Evolutionary conservation across 1,140 invertebrate genomes (phyloP).

Genomic region (Drosophila dunni): DNA sequence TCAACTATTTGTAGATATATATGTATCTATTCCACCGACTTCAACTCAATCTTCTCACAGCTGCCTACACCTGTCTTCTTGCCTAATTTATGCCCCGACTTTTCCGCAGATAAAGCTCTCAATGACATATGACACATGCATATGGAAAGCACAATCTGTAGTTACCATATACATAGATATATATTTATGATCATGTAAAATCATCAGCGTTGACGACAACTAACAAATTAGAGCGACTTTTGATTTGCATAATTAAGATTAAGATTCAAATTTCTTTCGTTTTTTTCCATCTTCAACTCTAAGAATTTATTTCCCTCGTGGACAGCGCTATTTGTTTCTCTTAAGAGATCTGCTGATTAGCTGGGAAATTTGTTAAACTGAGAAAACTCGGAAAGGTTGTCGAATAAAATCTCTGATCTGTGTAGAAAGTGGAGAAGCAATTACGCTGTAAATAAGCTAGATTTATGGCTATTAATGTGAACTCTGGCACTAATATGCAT

Average conservation of each 20-base stretch:
- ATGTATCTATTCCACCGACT: not conserved
- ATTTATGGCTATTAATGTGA: conserved; percentile 1
- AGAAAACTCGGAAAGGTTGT: not conserved
- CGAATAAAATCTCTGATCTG: conserved; percentile 2
- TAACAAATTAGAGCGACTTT: conserved; percentile 75
- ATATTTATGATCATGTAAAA: conserved; percentile 60
- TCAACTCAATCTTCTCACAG: conserved; percentile 61
- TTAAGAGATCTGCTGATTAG: conserved; percentile 23
- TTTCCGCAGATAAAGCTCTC: conserved; percentile 59
- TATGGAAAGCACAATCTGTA: conserved; percentile 17
- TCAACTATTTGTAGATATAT: not conserved
- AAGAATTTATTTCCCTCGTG: not conserved
- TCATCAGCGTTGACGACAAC: conserved; percentile 64
- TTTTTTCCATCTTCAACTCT: not conserved
- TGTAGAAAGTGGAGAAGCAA: conserved; percentile 11
- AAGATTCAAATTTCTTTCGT: conserved; percentile 31
- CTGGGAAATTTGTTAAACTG: not conserved
- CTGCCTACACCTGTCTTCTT: conserved; percentile 71
- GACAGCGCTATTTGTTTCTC: conserved; percentile 21
- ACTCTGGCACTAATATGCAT: not conserved
- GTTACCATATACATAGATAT: not conserved
- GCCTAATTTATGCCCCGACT: conserved; percentile 65
- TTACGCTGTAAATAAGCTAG: not conserved
- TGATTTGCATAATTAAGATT: conserved; percentile 75
- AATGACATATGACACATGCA: conserved; percentile 63